Percentiles rank a stretch among this genome's conserved stretches.
Evolutionary conservation across 2,888 invertebrate species (phyloP).

Genomic region (Drosophila mimica): DNA sequence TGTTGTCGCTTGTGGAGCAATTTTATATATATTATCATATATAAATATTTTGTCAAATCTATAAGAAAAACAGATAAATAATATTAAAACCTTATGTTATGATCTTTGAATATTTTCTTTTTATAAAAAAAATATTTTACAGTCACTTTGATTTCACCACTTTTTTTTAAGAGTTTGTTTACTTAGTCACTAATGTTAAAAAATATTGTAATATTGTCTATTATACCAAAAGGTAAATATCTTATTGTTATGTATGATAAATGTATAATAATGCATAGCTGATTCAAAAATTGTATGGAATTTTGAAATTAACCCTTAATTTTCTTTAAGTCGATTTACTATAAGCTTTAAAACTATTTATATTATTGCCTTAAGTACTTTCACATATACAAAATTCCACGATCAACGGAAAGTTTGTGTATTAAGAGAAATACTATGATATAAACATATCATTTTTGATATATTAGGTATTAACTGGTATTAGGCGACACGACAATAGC

Average conservation of each 20-base stretch:
- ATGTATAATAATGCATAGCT: background rate
- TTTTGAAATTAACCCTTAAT: background rate
- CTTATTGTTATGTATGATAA: background rate
- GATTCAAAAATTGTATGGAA: background rate
- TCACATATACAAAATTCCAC: background rate
- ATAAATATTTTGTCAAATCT: background rate
- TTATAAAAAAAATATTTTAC: background rate
- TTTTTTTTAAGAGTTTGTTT: background rate
- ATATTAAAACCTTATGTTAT: background rate
- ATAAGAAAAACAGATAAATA: background rate
- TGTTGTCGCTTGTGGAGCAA: background rate
- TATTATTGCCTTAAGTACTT: background rate
- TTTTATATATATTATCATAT: too few species aligned
- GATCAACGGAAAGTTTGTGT: background rate
- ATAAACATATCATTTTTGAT: slow-evolving; percentile 1
- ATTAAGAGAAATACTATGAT: background rate
- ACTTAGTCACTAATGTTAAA: too few species aligned
- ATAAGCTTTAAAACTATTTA: background rate
- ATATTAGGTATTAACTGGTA: slow-evolving; percentile 4
- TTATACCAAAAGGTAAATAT: background rate
- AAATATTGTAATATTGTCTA: background rate
- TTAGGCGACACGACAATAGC: slow-evolving; percentile 11
- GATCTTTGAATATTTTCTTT: background rate
- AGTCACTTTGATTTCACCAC: background rate
- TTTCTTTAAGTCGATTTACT: background rate